These are phyloP conservation scores for Protula sp. DNA, from an alignment of 2,888 invertebrate genomes.

Conservation along the genomic window DNA sequence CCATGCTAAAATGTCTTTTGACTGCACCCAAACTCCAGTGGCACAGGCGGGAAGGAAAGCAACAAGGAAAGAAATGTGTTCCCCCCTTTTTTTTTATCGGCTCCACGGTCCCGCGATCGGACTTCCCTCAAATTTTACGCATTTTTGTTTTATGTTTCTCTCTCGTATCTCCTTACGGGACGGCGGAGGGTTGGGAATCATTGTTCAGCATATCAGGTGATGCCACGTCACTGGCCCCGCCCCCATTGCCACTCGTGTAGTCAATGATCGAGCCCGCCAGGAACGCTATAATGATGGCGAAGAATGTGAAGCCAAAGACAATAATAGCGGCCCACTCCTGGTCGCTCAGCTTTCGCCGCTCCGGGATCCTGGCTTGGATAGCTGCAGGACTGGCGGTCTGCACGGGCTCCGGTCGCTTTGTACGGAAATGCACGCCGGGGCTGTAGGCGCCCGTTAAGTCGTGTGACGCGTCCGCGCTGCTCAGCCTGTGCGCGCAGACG, in stretches of 20 bases:
- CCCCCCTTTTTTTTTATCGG: no score
- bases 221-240: neutral
- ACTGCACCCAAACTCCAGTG: no score
- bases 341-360: neutral
- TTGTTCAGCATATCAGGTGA: neutral
- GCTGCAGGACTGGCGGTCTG: slow-evolving; percentile 9
- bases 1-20: no score
- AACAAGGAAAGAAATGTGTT: no score
- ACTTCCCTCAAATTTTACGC: no score
- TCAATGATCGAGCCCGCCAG: slow-evolving; percentile 57
- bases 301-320: slow-evolving; percentile 61
- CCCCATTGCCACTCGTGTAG: slow-evolving; percentile 9
- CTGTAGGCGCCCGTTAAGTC: slow-evolving; percentile 13
- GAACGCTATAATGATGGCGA: slow-evolving; percentile 63
- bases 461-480: slow-evolving; percentile 41
- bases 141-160: no score
- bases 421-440: slow-evolving; percentile 62
- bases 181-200: no score
- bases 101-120: no score
- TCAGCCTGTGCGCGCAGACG: slow-evolving; percentile 70
- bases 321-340: slow-evolving; percentile 64
- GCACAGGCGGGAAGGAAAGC: no score
- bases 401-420: slow-evolving; percentile 42
- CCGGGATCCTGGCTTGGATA: neutral
- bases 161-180: no score